Conservation (phyloP, 2,113 vertebrate species). For the Sceloporus tristichus region DNA sequence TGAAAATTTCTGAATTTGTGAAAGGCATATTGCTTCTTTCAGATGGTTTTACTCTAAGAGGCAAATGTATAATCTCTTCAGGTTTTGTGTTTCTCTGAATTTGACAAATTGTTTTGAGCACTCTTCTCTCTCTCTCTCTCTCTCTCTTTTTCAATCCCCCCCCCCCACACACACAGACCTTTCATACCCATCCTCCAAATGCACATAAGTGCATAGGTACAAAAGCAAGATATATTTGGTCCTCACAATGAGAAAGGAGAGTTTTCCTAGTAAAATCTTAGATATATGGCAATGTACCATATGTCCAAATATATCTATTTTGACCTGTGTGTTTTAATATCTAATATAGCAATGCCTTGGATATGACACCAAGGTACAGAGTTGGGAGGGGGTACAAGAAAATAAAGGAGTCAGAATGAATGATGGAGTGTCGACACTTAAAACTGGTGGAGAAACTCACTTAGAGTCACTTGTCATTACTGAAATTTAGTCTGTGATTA, state of each 20-base stretch:
- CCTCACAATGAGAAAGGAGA: conserved; percentile 54
- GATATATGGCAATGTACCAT: background rate
- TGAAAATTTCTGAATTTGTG: conserved; percentile 71
- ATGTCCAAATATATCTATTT: background rate
- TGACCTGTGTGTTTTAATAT: conserved; percentile 34
- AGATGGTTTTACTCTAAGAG: conserved; percentile 63
- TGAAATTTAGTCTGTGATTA: conserved; percentile 21
- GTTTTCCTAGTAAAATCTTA: conserved; percentile 44
- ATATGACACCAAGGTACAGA: background rate
- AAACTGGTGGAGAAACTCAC: background rate
- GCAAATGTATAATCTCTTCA: conserved; percentile 63
- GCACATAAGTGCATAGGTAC: background rate
- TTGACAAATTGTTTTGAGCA: conserved; percentile 72
- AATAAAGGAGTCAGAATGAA: background rate
- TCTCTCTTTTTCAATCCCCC: conserved; percentile 31
- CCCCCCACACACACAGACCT: conserved; percentile 12
- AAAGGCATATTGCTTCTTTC: conserved; percentile 63
- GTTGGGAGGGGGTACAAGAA: background rate
- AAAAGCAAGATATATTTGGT: background rate
- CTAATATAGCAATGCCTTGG: conserved; percentile 25
- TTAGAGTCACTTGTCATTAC: conserved; percentile 19
- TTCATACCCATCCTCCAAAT: background rate
- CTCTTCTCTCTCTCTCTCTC: conserved; percentile 49
- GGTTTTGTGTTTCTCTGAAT: conserved; percentile 68
- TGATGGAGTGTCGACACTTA: background rate